Conservation (phyloP, 2,797 vertebrate genomes). For the Trichosurus vulpecula region DNA sequence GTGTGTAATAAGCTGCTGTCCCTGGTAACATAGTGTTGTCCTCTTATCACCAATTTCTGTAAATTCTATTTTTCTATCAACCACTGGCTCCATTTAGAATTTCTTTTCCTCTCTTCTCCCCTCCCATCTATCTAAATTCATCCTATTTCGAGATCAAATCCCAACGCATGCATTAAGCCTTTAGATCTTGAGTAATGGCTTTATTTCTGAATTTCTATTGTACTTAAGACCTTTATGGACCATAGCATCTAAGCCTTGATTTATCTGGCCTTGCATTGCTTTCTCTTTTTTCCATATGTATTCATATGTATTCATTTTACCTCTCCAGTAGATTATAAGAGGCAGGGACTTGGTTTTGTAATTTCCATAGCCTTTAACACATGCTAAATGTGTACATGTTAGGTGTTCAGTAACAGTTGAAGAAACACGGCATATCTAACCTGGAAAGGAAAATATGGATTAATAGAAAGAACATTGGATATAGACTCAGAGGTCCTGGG, state of each 20-base stretch:
- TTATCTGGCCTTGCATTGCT: neutral
- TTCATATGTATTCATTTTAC: neutral
- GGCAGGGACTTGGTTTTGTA: neutral
- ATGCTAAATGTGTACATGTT: neutral
- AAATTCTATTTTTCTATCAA: neutral
- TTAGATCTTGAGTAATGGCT: neutral
- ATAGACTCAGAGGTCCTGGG: neutral
- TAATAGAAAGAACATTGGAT: neutral
- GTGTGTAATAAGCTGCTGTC: neutral
- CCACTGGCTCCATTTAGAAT: neutral
- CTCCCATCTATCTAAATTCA: accelerated
- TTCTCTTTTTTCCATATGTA: neutral
- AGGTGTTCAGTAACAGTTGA: neutral
- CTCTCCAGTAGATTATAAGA: neutral
- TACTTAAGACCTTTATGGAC: neutral
- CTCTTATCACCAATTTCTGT: neutral
- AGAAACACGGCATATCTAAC: neutral
- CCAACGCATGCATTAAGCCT: neutral
- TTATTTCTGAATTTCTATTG: neutral
- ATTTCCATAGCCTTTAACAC: neutral
- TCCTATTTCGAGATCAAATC: neutral
- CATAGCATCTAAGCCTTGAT: neutral
- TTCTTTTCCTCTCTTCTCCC: neutral
- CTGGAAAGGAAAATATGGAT: neutral
- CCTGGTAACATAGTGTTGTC: neutral